Evolutionary conservation across 2,888 invertebrate genomes (phyloP).

Genomic region (Clepsis dumicolana): DNA sequence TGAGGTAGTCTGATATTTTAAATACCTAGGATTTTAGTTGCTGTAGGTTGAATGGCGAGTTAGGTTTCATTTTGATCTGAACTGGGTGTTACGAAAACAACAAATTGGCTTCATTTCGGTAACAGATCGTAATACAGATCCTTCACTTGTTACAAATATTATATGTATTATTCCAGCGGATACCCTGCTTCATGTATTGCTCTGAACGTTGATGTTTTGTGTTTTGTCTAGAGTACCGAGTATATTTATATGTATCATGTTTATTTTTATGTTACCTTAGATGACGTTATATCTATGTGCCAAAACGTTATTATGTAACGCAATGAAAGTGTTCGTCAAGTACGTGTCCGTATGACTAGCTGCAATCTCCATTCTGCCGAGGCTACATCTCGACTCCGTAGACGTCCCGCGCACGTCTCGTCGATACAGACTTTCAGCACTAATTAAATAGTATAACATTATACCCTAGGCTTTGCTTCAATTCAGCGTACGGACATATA

Average conservation of each 20-base stretch:
- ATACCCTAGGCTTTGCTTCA: conserved; percentile 26
- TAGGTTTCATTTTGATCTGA: conserved; percentile 75
- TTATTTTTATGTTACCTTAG: conserved; percentile 72
- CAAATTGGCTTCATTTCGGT: conserved; percentile 84
- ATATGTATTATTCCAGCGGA: conserved; percentile 65
- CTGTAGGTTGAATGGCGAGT: conserved; percentile 55
- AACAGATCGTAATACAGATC: conserved; percentile 82
- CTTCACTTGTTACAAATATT: conserved; percentile 63
- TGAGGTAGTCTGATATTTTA: conserved; percentile 40
- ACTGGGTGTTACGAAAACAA: conserved; percentile 79
- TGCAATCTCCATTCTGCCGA: conserved; percentile 74
- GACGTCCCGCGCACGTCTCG: conserved; percentile 73
- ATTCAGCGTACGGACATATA: conserved; percentile 3
- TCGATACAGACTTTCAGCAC: conserved; percentile 68
- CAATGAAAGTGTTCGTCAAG: conserved; percentile 80
- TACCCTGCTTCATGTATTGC: conserved; percentile 75
- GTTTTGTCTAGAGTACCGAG: conserved; percentile 69
- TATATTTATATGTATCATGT: conserved; percentile 69
- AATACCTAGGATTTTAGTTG: conserved; percentile 26
- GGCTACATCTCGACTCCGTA: conserved; percentile 70
- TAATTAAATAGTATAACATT: not conserved
- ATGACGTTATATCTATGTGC: conserved; percentile 70
- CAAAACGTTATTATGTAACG: conserved; percentile 85
- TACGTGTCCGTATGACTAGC: conserved; percentile 75
- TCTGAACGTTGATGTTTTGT: conserved; percentile 70